Evolutionary conservation across 1,140 invertebrate species (phyloP).

Genomic region (Eumaeus atala): DNA sequence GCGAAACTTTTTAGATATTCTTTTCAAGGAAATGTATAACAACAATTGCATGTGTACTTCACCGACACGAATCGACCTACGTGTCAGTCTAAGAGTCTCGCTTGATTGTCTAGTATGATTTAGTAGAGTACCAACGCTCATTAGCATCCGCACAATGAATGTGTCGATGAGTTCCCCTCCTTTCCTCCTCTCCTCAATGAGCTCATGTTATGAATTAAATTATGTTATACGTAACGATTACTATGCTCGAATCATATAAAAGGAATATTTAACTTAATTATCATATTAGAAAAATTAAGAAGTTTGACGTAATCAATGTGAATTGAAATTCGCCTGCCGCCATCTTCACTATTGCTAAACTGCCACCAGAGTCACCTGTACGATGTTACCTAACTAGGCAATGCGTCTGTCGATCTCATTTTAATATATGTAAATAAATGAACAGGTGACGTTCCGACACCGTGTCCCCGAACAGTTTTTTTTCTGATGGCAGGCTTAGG

Average conservation of each 20-base stretch:
- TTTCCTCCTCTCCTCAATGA: too few species aligned
- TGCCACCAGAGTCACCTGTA: constrained; percentile 5
- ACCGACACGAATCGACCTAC: too few species aligned
- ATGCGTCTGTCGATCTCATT: constrained; percentile 46
- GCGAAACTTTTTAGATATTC: neutral
- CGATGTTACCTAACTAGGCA: constrained; percentile 29
- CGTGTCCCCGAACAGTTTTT: constrained; percentile 30
- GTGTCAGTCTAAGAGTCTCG: too few species aligned
- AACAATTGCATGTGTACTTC: too few species aligned
- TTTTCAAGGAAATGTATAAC: neutral
- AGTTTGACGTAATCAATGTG: constrained; percentile 1
- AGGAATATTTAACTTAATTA: constrained; percentile 1
- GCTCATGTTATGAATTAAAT: too few species aligned
- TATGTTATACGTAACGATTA: too few species aligned
- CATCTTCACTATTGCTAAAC: neutral
- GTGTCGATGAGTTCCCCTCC: too few species aligned
- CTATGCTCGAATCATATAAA: too few species aligned
- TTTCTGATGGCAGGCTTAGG: constrained; percentile 13
- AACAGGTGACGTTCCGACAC: constrained; percentile 47
- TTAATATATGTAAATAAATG: constrained; percentile 37
- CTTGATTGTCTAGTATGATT: neutral
- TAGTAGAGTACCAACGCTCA: too few species aligned
- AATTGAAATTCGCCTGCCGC: neutral
- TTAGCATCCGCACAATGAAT: too few species aligned
- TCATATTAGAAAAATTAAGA: neutral